Conservation (phyloP, 2,113 vertebrate species). For the Catharus minimus region DNA sequence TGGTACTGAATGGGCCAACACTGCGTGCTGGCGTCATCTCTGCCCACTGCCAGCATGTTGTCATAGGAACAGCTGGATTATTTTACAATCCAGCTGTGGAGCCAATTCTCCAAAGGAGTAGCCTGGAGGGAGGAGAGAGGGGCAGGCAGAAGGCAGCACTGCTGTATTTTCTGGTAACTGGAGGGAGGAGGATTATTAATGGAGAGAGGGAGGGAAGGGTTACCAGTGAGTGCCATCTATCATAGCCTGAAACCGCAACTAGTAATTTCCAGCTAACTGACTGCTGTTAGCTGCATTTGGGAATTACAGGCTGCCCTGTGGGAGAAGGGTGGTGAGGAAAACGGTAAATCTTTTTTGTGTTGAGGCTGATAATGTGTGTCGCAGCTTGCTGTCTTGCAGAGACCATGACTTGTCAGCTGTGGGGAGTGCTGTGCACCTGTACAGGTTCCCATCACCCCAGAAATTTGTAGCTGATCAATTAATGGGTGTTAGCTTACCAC, state of each 20-base stretch:
- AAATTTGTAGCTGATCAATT: not conserved
- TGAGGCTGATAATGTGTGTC: not conserved
- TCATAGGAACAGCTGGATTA: conserved; percentile 67
- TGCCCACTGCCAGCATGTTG: conserved; percentile 66
- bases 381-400: not conserved
- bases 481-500: not conserved
- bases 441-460: not conserved
- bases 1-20: conserved; percentile 59
- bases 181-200: not conserved
- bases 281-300: not conserved
- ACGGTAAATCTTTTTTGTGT: not conserved
- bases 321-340: not conserved
- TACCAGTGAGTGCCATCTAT: not conserved
- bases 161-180: conserved; percentile 32
- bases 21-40: conserved; percentile 61
- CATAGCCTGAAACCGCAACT: not conserved
- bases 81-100: conserved; percentile 68
- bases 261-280: conserved; percentile 16
- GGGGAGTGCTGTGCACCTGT: not conserved
- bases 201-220: conserved; percentile 16
- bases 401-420: not conserved
- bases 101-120: conserved; percentile 66
- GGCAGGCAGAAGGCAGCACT: not conserved
- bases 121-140: conserved; percentile 32
- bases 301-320: not conserved